Evolutionary conservation across 2,113 vertebrate genomes (phyloP), one percentile per base, ranked within the genome.

Genomic region (Psammodynastes pulverulentus): DNA sequence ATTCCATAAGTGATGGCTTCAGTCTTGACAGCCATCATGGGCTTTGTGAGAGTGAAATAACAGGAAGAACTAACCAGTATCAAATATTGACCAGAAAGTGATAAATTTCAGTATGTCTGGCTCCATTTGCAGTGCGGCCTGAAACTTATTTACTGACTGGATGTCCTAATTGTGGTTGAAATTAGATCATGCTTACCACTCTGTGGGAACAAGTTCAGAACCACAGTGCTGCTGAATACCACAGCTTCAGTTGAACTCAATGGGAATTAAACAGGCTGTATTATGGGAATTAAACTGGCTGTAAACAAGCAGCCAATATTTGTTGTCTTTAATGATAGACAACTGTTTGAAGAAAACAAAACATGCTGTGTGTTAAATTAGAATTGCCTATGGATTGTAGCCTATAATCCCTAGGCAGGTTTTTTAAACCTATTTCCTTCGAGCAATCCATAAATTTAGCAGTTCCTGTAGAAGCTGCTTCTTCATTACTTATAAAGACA

Each of bases 381-480:
- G 91, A 94, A 95, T 94, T 94, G 89, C 89, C 92, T 92, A 94
- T 95, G 96, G 96, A 96, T 67, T 97, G 1, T 84, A 84, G 87
- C 95, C 92, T 87, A 94, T 1, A n/a, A n/a, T n/a, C n/a, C n/a
- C n/a, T n/a, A n/a, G n/a, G n/a, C n/a, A n/a, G 51, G 94, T 95
- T 96, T 97, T 95, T 86, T 96, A 92, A 92, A 93, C 93, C 94
- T 94, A 95, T 95, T 94, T 95, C 86, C 91, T 96, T 92, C 92
- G 92, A 95, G 91, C 92, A 94, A 94, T 94, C 93, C 48, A 95
- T 95, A 96, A 97, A 97, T 97, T 58, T 94, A 96, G 94, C 90
- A 92, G 91, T 96, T 95, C 94, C 96, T 94, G 93, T 95, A 94
- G 97, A 93, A 97, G 96, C 95, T 89, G 0, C 85, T 87, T 94